A percentile compares a stretch with the other conserved stretches of the same genome.
Conservation (phyloP, 2,113 vertebrate genomes). For the Sphyrna mokarran region DNA sequence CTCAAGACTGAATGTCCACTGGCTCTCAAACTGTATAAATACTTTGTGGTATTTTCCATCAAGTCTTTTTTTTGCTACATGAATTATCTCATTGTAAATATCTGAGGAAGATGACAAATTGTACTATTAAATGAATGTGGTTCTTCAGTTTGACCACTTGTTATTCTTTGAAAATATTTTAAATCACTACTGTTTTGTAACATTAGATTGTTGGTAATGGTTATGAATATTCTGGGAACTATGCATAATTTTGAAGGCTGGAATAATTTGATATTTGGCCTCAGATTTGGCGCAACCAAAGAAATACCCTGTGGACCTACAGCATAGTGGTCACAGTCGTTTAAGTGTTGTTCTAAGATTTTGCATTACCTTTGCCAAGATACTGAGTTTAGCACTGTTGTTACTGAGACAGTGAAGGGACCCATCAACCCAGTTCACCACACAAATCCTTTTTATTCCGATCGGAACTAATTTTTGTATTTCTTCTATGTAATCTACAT, state of each 20-base stretch:
- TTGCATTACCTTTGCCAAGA: not conserved
- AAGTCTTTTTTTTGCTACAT: not conserved
- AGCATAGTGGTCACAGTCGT: not conserved
- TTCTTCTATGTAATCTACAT: not conserved
- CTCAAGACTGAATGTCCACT: not conserved
- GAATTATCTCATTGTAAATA: not conserved
- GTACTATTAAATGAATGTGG: conserved; percentile 16
- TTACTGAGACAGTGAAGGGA: not conserved
- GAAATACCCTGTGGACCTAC: not conserved
- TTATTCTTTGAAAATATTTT: not conserved
- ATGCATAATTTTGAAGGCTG: not conserved
- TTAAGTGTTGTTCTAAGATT: not conserved
- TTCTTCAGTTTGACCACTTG: not conserved
- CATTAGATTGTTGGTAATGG: not conserved
- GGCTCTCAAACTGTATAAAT: not conserved
- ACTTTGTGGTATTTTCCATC: not conserved
- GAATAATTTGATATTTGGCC: not conserved
- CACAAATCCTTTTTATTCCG: not conserved
- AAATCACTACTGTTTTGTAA: not conserved
- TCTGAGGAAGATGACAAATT: not conserved
- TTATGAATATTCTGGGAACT: not conserved
- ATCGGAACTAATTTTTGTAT: not conserved
- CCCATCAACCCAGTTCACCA: not conserved
- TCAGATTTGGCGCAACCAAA: not conserved
- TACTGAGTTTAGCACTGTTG: not conserved